Base-by-base conservation (phyloP, 2,888 invertebrate genomes). In the Cephalotes varians region DNA sequence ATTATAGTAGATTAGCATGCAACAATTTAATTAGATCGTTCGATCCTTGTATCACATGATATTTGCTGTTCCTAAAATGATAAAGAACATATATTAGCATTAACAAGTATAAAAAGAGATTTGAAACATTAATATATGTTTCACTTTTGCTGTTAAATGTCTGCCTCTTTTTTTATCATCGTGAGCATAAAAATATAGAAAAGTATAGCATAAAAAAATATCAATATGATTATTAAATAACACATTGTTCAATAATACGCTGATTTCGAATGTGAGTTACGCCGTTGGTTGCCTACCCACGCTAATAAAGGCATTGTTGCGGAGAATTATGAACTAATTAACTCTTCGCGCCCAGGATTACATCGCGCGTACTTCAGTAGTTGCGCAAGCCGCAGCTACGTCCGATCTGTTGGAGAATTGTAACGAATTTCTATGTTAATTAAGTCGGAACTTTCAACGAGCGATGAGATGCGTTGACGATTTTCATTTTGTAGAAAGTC, bases 271-370 rank as follows among this genome's bases (percentile, higher is more conserved):
- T 56, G 12, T 7, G 40, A 71, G 28, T 67, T 76, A 69, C 31
- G 40, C 21, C 28, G 40, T 34, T 65, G 69, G 25, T 67, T 51
- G 54, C 40, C 31, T 71, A 44, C 56, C 18, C 76, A 40, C 77
- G 21, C 54, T 56, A 77, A 71, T 71, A 77, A 77, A 21, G 71
- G 54, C 77, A 40, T 69, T 71, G 77, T 77, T 56, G 71, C 21
- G 31, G 72, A 77, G 72, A 77, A 77, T 77, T 71, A 71, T 71
- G 77, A 77, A 71, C 77, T 77, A 77, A 77, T 77, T 77, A 71
- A 71, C 77, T 77, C 54, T 40, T 71, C 31, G 40, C 40, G 49
- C 54, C 6, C 21, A 54, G 51, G 40, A 71, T 77, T 77, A 77
- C 40, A 40, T 77, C 40, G 77, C 71, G 54, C 77, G 28, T 54